A percentile compares a stretch with the other conserved stretches of the same genome.
Evolutionary conservation across 2,797 vertebrate genomes (phyloP).

Genomic region (Mustela erminea): DNA sequence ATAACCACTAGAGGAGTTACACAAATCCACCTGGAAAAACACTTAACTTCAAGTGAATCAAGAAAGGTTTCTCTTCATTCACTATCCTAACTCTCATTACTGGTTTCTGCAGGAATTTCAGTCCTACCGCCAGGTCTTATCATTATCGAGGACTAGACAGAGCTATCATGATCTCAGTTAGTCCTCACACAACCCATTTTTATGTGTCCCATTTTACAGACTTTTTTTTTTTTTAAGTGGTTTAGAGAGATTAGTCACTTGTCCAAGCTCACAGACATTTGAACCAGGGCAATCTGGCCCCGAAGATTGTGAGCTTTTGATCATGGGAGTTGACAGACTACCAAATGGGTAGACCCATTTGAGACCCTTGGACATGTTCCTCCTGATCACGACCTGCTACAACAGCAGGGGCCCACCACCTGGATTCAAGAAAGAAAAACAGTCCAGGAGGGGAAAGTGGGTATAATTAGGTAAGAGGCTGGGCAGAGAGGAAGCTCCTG

Average conservation of each 20-base stretch:
- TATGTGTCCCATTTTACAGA: slow-evolving; percentile 3
- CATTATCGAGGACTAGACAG: neutral
- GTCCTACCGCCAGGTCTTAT: neutral
- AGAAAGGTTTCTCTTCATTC: neutral
- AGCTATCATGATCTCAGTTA: neutral
- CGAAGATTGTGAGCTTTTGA: neutral
- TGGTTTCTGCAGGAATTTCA: neutral
- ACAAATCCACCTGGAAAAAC: slow-evolving; percentile 7
- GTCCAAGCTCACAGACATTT: neutral
- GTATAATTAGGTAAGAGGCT: neutral
- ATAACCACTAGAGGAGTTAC: neutral
- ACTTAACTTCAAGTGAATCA: neutral
- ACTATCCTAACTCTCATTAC: neutral
- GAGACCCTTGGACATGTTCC: neutral
- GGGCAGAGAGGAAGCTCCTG: neutral
- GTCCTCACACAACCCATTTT: neutral
- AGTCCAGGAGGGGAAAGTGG: neutral
- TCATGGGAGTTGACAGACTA: neutral
- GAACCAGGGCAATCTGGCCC: neutral
- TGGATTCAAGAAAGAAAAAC: slow-evolving; percentile 21
- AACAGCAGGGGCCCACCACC: neutral
- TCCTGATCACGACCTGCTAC: neutral
- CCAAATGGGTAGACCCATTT: neutral
- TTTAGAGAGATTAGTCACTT: neutral
- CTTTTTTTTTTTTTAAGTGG: neutral